A percentile compares a stretch with the other conserved stretches of the same genome.
These are phyloP conservation scores for Odontamblyopus rebecca DNA, from an alignment of 2,797 vertebrate species.

Conservation along the genomic window DNA sequence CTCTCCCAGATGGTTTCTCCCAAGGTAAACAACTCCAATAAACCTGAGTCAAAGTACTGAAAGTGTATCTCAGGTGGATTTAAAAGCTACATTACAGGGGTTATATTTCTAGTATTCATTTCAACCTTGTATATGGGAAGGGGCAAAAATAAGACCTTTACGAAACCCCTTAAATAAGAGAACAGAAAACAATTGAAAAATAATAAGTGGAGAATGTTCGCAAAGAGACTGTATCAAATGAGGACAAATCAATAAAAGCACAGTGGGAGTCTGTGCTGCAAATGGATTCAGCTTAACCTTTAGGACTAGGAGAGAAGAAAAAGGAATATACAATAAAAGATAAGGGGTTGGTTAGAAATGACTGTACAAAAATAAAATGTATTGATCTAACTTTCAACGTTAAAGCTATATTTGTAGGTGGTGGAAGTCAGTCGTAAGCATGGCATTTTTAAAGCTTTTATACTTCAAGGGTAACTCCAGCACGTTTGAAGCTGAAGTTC, in stretches of 20 bases:
- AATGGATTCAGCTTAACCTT: conserved; percentile 1
- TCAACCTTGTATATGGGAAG: background rate
- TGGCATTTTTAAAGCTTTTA: too few species aligned
- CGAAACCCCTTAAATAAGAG: background rate
- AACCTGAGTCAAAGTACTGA: background rate
- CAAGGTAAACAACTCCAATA: background rate
- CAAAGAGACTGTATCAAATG: background rate
- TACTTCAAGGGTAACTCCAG: too few species aligned
- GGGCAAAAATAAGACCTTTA: background rate
- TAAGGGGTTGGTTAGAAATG: background rate
- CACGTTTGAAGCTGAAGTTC: too few species aligned
- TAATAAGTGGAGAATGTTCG: background rate
- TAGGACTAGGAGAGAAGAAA: background rate
- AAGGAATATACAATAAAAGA: background rate
- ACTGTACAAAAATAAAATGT: too few species aligned
- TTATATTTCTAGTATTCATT: too few species aligned
- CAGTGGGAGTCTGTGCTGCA: background rate
- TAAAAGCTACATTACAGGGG: background rate
- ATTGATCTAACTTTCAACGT: too few species aligned
- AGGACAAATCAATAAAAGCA: conserved; percentile 3
- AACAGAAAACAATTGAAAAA: background rate
- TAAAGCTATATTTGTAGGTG: too few species aligned
- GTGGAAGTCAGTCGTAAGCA: too few species aligned
- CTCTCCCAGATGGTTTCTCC: background rate
- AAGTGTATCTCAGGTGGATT: background rate